Evolutionary conservation across 1,140 invertebrate genomes (phyloP).

Genomic region (Macrobrachium rosenbergii): DNA sequence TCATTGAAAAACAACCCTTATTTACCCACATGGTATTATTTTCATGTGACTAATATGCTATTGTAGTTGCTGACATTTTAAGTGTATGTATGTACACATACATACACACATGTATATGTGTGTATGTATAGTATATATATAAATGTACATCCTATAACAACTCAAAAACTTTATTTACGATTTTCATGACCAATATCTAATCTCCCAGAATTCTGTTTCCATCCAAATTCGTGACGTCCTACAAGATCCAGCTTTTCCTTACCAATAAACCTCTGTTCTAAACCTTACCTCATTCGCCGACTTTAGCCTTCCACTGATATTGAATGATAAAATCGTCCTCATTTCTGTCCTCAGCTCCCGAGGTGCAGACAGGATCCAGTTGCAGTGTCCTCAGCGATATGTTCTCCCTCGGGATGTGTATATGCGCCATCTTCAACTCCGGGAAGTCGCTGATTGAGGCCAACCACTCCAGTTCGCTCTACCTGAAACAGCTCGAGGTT

Average conservation of each 20-base stretch:
- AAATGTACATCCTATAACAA: background rate
- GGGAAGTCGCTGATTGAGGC: slow-evolving; percentile 89
- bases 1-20: no score
- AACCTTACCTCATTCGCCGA: background rate
- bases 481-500: slow-evolving; percentile 90
- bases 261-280: background rate
- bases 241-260: no score
- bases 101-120: background rate
- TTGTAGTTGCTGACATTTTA: no score
- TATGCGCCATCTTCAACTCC: slow-evolving; percentile 91
- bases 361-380: slow-evolving; percentile 86
- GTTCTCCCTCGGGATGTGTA: slow-evolving; percentile 94
- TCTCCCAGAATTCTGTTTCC: no score
- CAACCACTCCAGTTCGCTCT: slow-evolving; percentile 87
- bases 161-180: no score
- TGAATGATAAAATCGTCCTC: background rate
- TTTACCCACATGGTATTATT: no score
- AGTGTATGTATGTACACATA: background rate
- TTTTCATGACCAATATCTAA: background rate
- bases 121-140: background rate
- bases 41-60: no score
- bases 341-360: slow-evolving; percentile 79
- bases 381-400: slow-evolving; percentile 92
- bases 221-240: no score
- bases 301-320: background rate